Percentiles rank a stretch among this genome's conserved stretches.
These are phyloP conservation scores for Thereva nobilitata DNA, from an alignment of 2,888 invertebrate genomes.

Conservation along the genomic window DNA sequence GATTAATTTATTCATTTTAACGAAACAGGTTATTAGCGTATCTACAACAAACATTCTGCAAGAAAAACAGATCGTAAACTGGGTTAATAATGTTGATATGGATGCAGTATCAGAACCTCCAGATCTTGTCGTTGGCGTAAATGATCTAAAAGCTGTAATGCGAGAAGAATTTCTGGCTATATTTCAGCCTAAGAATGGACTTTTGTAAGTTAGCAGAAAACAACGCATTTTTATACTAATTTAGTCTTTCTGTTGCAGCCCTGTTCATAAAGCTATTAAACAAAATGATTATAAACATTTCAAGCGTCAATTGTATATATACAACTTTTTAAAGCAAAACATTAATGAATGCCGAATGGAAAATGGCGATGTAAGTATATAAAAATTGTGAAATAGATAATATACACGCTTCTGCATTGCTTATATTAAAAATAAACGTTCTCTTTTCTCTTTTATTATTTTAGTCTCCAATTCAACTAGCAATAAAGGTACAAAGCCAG, in stretches of 20 bases:
- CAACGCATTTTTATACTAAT: neutral
- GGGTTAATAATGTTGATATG: too few species aligned
- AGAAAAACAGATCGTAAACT: too few species aligned
- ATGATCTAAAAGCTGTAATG: neutral
- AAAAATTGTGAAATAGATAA: neutral
- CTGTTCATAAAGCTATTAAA: constrained; percentile 43
- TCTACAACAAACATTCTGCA: too few species aligned
- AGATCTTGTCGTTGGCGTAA: neutral
- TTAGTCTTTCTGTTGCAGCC: constrained; percentile 36
- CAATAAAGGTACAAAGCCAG: neutral
- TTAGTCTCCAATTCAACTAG: constrained; percentile 7
- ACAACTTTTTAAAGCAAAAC: constrained; percentile 33
- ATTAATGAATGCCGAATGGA: constrained; percentile 12
- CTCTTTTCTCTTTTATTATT: neutral
- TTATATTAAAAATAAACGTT: too few species aligned
- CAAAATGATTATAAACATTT: constrained; percentile 38
- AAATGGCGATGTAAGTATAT: constrained; percentile 1
- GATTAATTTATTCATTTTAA: too few species aligned
- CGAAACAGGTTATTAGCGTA: too few species aligned
- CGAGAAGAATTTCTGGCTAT: neutral
- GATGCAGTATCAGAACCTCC: constrained; percentile 6
- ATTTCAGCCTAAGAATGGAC: neutral
- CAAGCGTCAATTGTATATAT: constrained; percentile 41
- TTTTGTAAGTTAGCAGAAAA: constrained; percentile 8
- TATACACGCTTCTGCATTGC: neutral